Evolutionary conservation across 92 coral and sea anemone species (phyloP), one percentile per base, ranked within the genome.

Genomic region (Epizoanthus scotinus): DNA sequence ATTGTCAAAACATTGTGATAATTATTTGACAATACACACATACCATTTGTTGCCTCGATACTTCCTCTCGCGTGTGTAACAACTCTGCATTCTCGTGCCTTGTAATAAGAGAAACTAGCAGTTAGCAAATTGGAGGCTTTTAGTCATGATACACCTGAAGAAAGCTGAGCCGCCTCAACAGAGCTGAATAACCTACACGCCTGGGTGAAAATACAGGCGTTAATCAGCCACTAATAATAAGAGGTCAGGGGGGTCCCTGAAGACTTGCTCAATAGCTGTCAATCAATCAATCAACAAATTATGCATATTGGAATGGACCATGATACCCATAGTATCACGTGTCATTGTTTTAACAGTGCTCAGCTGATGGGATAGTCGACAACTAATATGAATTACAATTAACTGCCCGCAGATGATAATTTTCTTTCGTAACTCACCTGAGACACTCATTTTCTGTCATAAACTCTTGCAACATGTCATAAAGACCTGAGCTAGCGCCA

Each of bases 391-490:
- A 60, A 60, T 22, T 60, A 0, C 0, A 1, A 15, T 28, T 21
- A 5, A n/a, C 3, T 21, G 26, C 27, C 65, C 6, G 53, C n/a
- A 59, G 19, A 15, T 9, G 27, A 18, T 31, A 55, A 62, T 26
- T 18, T 21, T n/a, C 27, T 14, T 2, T 4, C 47, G 55, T 13
- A 36, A 63, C 70, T 36, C 20, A 93, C 99, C 99, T 89, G 26
- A 96, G 82, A 68, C 88, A 89, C 77, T 96, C 99, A 66, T 96
- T 96, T 81, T 96, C 99, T 70, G 94, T 86, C 99, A 95, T 95
- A 83, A 93, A 95, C 70, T 95, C 98, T 83, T 96, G 99, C 57
- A 96, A 69, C 99, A 96, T 96, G 67, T 96, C 99, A 66, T 96
- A 96, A 6, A 95, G 90, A 59, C 99, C 98, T 27, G 98, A 90